Conservation (phyloP, 2,113 vertebrate species). For the Xenopus tropicalis region UCB_Xtro_10.0 CM004449.2:99975001-99975500, state of each 20-base stretch:
- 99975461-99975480: slow-evolving; percentile 10
- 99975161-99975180: not conserved
- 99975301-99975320: slow-evolving; percentile 2
- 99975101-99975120: not conserved
- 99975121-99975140: not conserved
- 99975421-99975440: not conserved
- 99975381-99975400: not conserved
- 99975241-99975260: not conserved
- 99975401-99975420: not conserved
- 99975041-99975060: too few species aligned
- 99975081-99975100: not conserved
- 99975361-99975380: slow-evolving; percentile 1
- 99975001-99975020: too few species aligned
- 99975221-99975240: not conserved
- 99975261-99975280: slow-evolving; percentile 4
- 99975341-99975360: slow-evolving; percentile 15
- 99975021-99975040: too few species aligned
- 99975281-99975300: slow-evolving; percentile 2
- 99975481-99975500: slow-evolving; percentile 31
- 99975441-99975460: slow-evolving; percentile 24
- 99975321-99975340: slow-evolving; percentile 7
- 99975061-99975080: not conserved
- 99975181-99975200: not conserved
- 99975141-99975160: not conserved
- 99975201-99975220: not conserved